Percentiles rank a stretch among this genome's conserved stretches.
phyloP scores from a whole-genome alignment of 2,888 invertebrate genomes.

The Caenorhabditis sp. region DNA sequence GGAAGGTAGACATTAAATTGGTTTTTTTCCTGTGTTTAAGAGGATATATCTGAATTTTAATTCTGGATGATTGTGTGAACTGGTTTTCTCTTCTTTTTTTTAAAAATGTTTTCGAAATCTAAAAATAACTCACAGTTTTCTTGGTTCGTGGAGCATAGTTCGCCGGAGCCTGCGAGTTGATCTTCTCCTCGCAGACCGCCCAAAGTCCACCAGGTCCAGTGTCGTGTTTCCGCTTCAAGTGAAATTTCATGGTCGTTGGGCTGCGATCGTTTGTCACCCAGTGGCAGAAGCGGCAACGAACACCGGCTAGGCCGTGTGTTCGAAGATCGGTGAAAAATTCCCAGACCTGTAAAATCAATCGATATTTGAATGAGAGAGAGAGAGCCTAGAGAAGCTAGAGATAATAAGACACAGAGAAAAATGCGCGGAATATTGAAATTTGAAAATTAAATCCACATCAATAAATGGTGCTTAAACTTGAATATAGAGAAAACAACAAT shows the following conservation, averaged over 20 bases:
- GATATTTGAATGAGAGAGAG: neutral
- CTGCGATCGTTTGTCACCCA: slow-evolving; percentile 61
- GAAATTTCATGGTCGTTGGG: slow-evolving; percentile 64
- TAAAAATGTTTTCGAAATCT: neutral
- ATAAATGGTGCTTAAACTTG: too few relatives aligned
- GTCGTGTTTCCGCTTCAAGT: slow-evolving; percentile 60
- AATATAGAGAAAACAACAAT: too few relatives aligned
- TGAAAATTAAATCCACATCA: too few relatives aligned
- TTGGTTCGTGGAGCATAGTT: slow-evolving; percentile 55
- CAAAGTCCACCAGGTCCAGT: slow-evolving; percentile 57
- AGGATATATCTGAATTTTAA: neutral
- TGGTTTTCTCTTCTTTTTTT: neutral
- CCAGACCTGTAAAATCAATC: slow-evolving; percentile 45
- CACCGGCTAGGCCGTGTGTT: slow-evolving; percentile 55
- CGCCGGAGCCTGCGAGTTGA: slow-evolving; percentile 57
- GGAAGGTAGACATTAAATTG: slow-evolving; percentile 8
- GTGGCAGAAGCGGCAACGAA: slow-evolving; percentile 58
- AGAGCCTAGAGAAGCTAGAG: neutral
- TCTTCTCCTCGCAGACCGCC: slow-evolving; percentile 62
- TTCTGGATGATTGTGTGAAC: neutral
- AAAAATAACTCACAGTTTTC: slow-evolving; percentile 21
- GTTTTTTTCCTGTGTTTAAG: neutral
- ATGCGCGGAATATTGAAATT: too few relatives aligned
- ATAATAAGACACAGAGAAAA: neutral
- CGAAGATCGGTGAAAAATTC: slow-evolving; percentile 63